phyloP scores from a whole-genome alignment of 2,797 vertebrate species.

The Carduelis carduelis region DNA sequence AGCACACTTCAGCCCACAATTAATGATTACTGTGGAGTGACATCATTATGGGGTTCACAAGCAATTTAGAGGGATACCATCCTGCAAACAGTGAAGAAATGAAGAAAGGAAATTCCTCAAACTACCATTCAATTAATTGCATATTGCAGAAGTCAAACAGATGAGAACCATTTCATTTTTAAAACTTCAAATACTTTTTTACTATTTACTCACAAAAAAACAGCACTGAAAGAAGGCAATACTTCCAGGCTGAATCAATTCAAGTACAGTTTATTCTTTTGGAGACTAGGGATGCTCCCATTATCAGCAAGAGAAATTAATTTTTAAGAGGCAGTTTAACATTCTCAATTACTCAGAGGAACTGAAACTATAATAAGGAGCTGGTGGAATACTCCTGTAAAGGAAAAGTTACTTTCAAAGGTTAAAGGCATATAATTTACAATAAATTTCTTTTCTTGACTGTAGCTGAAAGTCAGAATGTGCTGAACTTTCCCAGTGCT shows the following conservation, averaged over 20 bases:
- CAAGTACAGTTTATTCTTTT: not conserved
- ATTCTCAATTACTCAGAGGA: not conserved
- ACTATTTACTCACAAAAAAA: not conserved
- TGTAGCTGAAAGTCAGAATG: not conserved
- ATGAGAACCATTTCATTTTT: not conserved
- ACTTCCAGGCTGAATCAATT: not conserved
- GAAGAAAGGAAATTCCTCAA: not conserved
- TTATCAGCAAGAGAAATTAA: not conserved
- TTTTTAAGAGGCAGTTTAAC: not conserved
- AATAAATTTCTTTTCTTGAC: not conserved
- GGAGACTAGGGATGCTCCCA: not conserved
- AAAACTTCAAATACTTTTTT: not conserved
- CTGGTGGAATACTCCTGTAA: not conserved
- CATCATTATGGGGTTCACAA: not conserved
- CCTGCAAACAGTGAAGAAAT: not conserved
- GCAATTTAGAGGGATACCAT: not conserved
- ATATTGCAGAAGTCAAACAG: not conserved
- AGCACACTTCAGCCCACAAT: not conserved
- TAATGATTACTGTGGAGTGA: not conserved
- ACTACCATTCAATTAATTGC: not conserved
- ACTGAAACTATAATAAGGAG: not conserved
- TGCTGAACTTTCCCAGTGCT: not conserved
- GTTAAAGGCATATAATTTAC: not conserved
- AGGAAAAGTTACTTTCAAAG: conserved; percentile 40
- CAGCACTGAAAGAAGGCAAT: not conserved